Base-by-base conservation (phyloP, 2,797 vertebrate species). In the Takifugu rubripes region DNA sequence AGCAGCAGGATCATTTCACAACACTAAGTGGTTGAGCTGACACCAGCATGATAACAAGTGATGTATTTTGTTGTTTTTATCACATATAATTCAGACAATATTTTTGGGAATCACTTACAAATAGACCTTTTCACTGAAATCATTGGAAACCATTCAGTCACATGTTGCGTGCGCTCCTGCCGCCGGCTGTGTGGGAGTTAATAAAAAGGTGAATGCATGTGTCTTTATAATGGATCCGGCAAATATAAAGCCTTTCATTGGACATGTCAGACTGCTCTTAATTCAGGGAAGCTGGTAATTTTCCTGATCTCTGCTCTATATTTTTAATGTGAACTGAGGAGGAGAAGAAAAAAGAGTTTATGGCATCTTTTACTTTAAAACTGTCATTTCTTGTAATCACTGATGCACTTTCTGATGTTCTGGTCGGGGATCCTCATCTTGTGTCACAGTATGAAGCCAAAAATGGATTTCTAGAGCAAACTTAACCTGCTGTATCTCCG, bases 191-290 rank as follows among this genome's bases (percentile, higher is more conserved):
- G 16, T 54, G 71, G 68, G 54, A 80, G 77, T 75, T 60, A 54
- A 59, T 15, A 21, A 61, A 36, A 21, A 59, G 25, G 69, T 78
- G 63, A 68, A 73, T 57, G 58, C 57, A 3, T 36, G 33, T 73
- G 81, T 73, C 79, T 71, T 77, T 68, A 59, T 70, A 56, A 75
- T 75, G 73, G 70, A 42, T 57, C 54, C 77, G 71, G 69, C 70
- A 81, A 52, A 70, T 27, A 25, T 72, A 75, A 81, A 70, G 54
- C 59, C 62, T 72, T 56, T 61, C 63, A 77, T 84, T 75, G 70
- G 40, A 71, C 67, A 50, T 60, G 55, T 59, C 74, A 74, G 74
- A 63, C 67, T 59, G 54, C 33, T 25, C 36, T 59, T 61, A 72
- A 77, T 83, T 54, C 67, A 56, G 71, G 75, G 77, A 74, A 75